These are phyloP conservation scores for Hipposideros larvatus DNA, from an alignment of 2,797 vertebrate species.

Conservation along the genomic window DNA sequence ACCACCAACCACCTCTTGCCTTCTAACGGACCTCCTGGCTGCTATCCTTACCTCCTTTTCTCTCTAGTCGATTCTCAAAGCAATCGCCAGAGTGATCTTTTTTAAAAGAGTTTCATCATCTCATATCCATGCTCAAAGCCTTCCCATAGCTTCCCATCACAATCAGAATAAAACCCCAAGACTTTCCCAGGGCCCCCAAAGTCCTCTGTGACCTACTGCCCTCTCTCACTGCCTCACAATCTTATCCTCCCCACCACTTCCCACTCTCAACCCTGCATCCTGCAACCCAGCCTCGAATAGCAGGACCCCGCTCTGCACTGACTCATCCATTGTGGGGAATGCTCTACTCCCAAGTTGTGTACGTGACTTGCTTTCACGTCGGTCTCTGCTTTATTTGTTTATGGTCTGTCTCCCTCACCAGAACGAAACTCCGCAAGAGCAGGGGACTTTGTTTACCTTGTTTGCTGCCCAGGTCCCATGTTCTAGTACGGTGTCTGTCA, in stretches of 20 bases:
- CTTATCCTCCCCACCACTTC: background rate
- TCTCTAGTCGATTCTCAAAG: background rate
- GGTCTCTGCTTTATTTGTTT: background rate
- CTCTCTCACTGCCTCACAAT: background rate
- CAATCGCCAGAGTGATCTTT: background rate
- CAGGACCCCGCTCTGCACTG: background rate
- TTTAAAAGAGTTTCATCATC: background rate
- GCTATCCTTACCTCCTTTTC: background rate
- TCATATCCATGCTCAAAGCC: background rate
- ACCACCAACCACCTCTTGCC: background rate
- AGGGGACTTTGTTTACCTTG: background rate
- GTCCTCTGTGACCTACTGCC: background rate
- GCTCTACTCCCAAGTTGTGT: background rate
- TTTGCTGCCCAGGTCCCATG: background rate
- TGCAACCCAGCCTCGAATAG: background rate
- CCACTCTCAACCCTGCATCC: background rate
- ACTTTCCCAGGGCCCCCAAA: background rate
- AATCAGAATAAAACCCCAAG: conserved; percentile 4
- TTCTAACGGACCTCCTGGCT: background rate
- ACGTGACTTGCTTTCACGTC: background rate
- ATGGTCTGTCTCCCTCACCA: background rate
- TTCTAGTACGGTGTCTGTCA: background rate
- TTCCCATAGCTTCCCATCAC: background rate
- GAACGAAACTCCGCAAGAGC: background rate
- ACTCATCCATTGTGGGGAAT: background rate